Base-by-base conservation (phyloP, 2,888 invertebrate genomes). In the Tenthredo mesomela region DNA sequence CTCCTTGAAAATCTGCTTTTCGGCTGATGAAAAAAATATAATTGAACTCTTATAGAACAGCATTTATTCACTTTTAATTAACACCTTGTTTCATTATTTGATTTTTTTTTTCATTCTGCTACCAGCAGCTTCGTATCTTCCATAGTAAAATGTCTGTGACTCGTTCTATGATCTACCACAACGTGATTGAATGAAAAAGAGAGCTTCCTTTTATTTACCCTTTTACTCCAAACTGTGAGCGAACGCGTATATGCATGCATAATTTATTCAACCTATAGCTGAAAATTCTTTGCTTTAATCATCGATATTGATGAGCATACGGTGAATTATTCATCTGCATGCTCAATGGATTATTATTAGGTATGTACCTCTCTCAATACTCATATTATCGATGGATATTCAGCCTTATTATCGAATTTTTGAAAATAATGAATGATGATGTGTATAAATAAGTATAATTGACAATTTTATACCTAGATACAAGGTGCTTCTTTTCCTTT, bases 261-360 rank as follows among this genome's bases (percentile, higher is more conserved):
- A 29, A 77, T 54, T 77, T 18, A 77, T 77, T 50, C 77, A 18
- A 47, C 29, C 43, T 25, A 21, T 29, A 43, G 75, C 15, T 75
- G 21, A 25, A 73, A 33, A 33, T 50, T n/a, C 25, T 33, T 54
- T n/a, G 29, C 50, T 77, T 77, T 77, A 50, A 50, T 47, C 54
- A 50, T 37, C 21, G 40, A 43, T 50, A 77, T 77, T 50, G 50
- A 77, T 54, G 77, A 50, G 29, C 18, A 29, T 12, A 33, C 18
- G 54, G 15, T 25, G 77, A 50, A 77, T 77, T 50, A 77, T 54
- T 77, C 50, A 77, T 29, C 33, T 9, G 5, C 73, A 54, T n/a
- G 77, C 50, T 77, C 77, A 29, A 77, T 77, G 77, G 47, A 75
- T 75, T 75, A 77, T 75, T 75, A 77, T 6, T 54, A 50, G 47